A percentile compares a stretch with the other conserved stretches of the same genome.
These are phyloP conservation scores for Dynastes grantii DNA, from an alignment of 2,888 invertebrate genomes.

Conservation along the genomic window DNA sequence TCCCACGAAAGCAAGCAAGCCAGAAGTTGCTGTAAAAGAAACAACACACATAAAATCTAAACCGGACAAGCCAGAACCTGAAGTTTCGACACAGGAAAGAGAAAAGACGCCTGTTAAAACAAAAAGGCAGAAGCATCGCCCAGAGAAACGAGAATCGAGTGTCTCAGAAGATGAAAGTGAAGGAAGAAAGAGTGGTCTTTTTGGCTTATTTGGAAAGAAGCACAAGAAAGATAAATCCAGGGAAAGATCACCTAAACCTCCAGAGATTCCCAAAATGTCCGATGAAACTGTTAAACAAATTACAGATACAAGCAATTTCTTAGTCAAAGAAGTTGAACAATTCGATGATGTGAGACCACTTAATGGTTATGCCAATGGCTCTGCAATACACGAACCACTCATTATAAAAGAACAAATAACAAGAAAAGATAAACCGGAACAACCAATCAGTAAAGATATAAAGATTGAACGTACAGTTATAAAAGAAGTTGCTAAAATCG, in stretches of 20 bases:
- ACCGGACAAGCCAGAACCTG: constrained; percentile 18
- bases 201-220: constrained; percentile 58
- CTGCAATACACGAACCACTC: constrained; percentile 26
- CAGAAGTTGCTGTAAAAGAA: constrained; percentile 25
- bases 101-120: constrained; percentile 28
- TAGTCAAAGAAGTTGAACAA: constrained; percentile 59
- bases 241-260: constrained; percentile 37
- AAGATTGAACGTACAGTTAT: constrained; percentile 16
- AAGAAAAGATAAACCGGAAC: constrained; percentile 18
- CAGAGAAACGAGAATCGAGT: constrained; percentile 44
- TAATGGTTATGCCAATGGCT: constrained; percentile 26
- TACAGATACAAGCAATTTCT: constrained; percentile 59
- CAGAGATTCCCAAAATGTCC: constrained; percentile 34
- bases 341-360: constrained; percentile 57
- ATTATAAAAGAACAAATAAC: constrained; percentile 41
- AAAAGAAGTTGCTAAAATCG: constrained; percentile 34
- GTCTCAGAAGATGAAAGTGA: constrained; percentile 56
- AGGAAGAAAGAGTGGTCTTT: constrained; percentile 56
- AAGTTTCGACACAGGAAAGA: constrained; percentile 30
- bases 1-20: not conserved
- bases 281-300: constrained; percentile 52
- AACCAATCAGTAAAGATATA: constrained; percentile 13
- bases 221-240: constrained; percentile 53
- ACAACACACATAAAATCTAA: constrained; percentile 4
- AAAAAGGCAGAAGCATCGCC: constrained; percentile 41